Evolutionary conservation across 2,888 invertebrate genomes (phyloP), one percentile per base, ranked within the genome.

Genomic region (Macrosiphum euphorbiae): DNA sequence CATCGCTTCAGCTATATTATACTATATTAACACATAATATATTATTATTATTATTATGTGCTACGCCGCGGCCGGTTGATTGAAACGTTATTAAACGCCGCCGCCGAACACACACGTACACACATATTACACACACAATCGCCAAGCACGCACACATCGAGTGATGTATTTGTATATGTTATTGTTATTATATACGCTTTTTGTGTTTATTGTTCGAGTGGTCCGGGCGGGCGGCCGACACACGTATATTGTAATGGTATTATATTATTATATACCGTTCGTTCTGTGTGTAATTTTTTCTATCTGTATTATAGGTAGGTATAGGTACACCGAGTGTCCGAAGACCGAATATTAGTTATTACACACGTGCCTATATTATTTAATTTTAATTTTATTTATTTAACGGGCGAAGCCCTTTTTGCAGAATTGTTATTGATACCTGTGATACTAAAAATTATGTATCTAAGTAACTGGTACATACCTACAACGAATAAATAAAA

Each of bases 11-110:
- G 47, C 47, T 26, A 44, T 86, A 86, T 13, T 44, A 86, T 85
- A 85, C 13, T 85, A 85, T 28, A 47, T 47, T 47, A 47, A 78
- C 78, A 78, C 44, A 86, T 86, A 47, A 28, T 86, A 47, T 47
- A 86, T 26, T 41, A 41, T 20, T 86, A 44, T 86, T 86, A 86
- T 47, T 47, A 52, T 52, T 16, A 35, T 52, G 35, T 52, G n/a
- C 11, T 55, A 41, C 41, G 41, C 55, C 88, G 55, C 58, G 47
- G n/a, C 50, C 5, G 44, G 84, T 85, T 44, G 93, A 93, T 93
- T 90, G 93, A 90, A 93, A 93, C 58, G 93, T 90, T 89, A 93
- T 93, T 90, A 93, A 89, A 93, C 88, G 58, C 93, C 85, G 91
- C 91, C 52, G 84, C 58, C 41, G 28, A 55, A 55, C 44, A 28